A percentile compares a stretch with the other conserved stretches of the same genome.
phyloP scores from a whole-genome alignment of 2,113 vertebrate species.

The Delphinus delphis region DNA sequence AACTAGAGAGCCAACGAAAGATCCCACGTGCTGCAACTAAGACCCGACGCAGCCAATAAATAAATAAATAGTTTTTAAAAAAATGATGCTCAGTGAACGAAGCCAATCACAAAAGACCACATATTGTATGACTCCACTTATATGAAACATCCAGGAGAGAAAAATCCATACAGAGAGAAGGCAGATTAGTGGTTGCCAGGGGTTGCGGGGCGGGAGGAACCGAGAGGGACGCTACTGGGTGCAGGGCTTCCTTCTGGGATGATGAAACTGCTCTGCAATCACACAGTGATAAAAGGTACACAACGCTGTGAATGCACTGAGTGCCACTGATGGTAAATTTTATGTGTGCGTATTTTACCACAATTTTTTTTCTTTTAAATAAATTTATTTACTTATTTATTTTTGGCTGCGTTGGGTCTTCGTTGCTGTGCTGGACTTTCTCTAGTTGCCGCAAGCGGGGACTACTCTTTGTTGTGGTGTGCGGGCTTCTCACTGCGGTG shows the following conservation, averaged over 20 bases:
- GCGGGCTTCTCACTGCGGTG: too few species aligned
- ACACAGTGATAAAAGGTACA: neutral
- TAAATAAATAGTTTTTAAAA: too few species aligned
- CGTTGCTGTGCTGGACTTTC: too few species aligned
- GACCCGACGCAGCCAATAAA: too few species aligned
- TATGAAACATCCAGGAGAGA: neutral
- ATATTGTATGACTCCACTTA: accelerated
- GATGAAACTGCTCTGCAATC: neutral
- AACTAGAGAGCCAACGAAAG: too few species aligned
- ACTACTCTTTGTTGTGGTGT: too few species aligned
- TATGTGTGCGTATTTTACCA: neutral
- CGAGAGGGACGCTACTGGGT: accelerated
- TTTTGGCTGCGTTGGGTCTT: too few species aligned
- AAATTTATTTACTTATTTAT: too few species aligned
- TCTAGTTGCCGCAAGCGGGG: too few species aligned
- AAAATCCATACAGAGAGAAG: too few species aligned
- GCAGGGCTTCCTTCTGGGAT: neutral
- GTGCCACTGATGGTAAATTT: neutral
- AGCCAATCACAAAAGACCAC: neutral
- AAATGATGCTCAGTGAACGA: accelerated
- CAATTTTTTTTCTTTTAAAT: neutral
- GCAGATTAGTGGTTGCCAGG: neutral
- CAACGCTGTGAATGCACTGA: accelerated
- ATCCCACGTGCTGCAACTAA: too few species aligned
- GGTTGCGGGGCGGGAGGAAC: neutral